Evolutionary conservation across 2,113 vertebrate species (phyloP).

Genomic region (Lagopus muta): DNA sequence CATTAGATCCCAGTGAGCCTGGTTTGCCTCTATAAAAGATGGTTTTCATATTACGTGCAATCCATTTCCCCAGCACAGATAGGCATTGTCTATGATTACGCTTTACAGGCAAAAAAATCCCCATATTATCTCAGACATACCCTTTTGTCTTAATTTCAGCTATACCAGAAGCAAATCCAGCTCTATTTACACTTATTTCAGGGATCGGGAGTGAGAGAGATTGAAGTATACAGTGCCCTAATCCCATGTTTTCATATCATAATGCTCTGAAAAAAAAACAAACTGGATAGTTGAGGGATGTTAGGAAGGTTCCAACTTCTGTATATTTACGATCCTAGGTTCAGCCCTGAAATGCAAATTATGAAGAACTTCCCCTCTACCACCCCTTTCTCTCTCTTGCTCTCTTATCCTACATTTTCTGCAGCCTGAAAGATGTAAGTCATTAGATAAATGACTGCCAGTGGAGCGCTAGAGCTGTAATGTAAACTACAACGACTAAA

Average conservation of each 20-base stretch:
- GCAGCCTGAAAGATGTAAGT: conserved; percentile 49
- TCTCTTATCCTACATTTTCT: conserved; percentile 9
- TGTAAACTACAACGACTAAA: conserved; percentile 68
- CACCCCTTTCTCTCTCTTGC: background rate
- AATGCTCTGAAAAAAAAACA: background rate
- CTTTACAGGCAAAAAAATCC: background rate
- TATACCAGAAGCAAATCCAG: background rate
- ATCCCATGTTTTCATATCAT: background rate
- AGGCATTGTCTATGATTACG: background rate
- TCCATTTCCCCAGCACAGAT: background rate
- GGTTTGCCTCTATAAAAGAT: background rate
- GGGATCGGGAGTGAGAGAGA: background rate
- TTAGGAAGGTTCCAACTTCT: conserved; percentile 13
- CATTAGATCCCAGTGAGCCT: background rate
- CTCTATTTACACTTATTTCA: background rate
- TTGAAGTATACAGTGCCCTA: background rate
- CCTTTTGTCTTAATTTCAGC: conserved; percentile 5
- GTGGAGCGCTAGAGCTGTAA: conserved; percentile 56
- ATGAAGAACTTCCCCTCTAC: conserved; percentile 10
- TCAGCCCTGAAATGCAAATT: conserved; percentile 58
- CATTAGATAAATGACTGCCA: conserved; percentile 66
- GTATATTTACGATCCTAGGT: conserved; percentile 46
- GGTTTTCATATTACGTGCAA: background rate
- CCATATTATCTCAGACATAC: background rate
- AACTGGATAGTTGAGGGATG: background rate